phyloP scores from a whole-genome alignment of 1,140 invertebrate species.

The Calephelis nemesis region DNA sequence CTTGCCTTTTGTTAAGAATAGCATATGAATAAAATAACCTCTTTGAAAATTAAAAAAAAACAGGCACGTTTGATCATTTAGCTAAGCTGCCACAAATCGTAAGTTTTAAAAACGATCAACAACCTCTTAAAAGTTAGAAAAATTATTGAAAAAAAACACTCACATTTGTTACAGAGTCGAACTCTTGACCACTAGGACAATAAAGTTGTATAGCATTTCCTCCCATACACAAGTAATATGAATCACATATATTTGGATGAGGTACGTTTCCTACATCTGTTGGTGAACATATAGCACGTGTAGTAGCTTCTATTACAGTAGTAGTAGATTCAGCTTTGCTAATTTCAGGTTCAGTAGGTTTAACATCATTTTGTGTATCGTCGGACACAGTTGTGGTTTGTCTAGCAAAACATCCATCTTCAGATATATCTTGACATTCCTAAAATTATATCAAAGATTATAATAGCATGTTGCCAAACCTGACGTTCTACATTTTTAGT shows the following conservation, averaged over 20 bases:
- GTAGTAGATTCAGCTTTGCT: slow-evolving; percentile 10
- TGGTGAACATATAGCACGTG: slow-evolving; percentile 30
- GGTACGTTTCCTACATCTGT: slow-evolving; percentile 38
- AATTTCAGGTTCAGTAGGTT: not conserved
- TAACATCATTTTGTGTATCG: not conserved
- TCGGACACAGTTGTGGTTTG: slow-evolving; percentile 1
- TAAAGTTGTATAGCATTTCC: slow-evolving; percentile 33
- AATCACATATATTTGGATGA: slow-evolving; percentile 38
- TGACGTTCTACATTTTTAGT: too few species aligned
- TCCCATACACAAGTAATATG: slow-evolving; percentile 37
- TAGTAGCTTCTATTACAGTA: slow-evolving; percentile 19
- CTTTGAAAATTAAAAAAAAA: too few species aligned
- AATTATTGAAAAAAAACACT: not conserved
- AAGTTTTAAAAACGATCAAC: too few species aligned
- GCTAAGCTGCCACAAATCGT: too few species aligned
- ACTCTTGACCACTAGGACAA: slow-evolving; percentile 39
- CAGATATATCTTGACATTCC: slow-evolving; percentile 31
- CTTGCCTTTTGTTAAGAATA: too few species aligned
- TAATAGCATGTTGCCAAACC: not conserved
- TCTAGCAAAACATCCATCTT: slow-evolving; percentile 37
- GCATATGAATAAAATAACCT: too few species aligned
- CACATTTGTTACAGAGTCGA: slow-evolving; percentile 30
- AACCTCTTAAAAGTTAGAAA: too few species aligned
- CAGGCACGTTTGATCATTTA: too few species aligned
- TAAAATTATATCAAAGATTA: slow-evolving; percentile 21